Percentiles rank a stretch among this genome's conserved stretches.
Evolutionary conservation across 2,113 vertebrate genomes (phyloP).

Genomic region (Gavialis gangeticus): DNA sequence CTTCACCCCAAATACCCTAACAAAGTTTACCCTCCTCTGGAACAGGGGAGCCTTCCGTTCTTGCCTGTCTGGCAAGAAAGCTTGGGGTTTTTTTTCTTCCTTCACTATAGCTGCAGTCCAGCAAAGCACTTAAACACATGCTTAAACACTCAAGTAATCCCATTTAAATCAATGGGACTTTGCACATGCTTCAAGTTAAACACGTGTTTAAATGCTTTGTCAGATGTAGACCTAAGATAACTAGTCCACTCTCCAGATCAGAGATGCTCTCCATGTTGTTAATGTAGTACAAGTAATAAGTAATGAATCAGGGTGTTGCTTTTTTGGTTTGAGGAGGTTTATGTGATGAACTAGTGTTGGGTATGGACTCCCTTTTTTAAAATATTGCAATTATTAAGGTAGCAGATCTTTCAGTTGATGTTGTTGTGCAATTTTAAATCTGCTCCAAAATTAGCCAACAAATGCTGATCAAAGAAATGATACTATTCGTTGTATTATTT

Average conservation of each 20-base stretch:
- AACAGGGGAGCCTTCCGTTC: not conserved
- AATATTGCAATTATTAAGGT: not conserved
- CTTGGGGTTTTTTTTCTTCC: not conserved
- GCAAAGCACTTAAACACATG: not conserved
- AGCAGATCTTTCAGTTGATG: not conserved
- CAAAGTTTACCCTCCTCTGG: not conserved
- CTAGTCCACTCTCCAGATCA: not conserved
- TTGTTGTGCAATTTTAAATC: not conserved
- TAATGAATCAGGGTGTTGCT: not conserved
- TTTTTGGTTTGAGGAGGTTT: not conserved
- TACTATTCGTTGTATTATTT: not conserved
- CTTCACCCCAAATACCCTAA: not conserved
- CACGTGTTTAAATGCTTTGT: not conserved
- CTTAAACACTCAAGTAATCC: not conserved
- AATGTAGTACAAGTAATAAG: not conserved
- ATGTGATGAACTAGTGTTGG: not conserved
- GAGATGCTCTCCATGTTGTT: not conserved
- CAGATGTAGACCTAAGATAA: not conserved
- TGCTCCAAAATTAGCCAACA: not conserved
- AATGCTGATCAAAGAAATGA: not conserved
- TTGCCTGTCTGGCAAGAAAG: not conserved
- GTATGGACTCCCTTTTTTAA: not conserved
- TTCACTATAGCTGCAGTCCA: not conserved
- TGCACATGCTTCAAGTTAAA: not conserved
- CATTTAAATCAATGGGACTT: too few relatives aligned